Evolutionary conservation across 2,113 vertebrate species (phyloP), one percentile per base, ranked within the genome.

Genomic region (Cyprinodon variegatus): DNA sequence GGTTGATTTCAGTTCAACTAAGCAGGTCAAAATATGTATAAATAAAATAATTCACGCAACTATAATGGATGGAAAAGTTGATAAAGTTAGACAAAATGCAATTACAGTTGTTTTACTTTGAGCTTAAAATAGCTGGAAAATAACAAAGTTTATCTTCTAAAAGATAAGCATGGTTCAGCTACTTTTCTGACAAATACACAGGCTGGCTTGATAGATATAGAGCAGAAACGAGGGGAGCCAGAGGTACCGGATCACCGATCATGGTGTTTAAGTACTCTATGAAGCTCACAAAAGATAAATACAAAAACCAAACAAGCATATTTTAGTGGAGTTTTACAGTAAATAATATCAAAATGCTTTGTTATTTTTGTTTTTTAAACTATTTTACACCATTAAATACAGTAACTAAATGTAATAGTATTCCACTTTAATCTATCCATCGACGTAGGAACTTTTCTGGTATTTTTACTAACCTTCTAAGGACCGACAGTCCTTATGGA

Each of bases 1-100:
- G n/a, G 59, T 53, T 64, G 4, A 74, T 80, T 80, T 72, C 20
- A 48, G 36, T 79, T 43, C 61, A 39, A n/a, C 48, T 80, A 65
- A 72, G 69, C n/a, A 53, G 40, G 69, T 70, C 67, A 29, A 53
- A 43, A 72, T 38, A 48, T 36, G 36, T 11, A 46, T 76, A 76
- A 45, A 81, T 38, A 78, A 65, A 29, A 29, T 29, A 29, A 71
- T 76, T 64, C 59, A 74, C 39, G 74, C 20, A 78, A 82, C 79
- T 29, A 12, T 22, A 66, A 53, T 11, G 11, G 1, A 75, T 64
- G 13, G 48, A 39, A 78, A 83, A 20, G 12, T 11, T 70, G 46
- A 74, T 71, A 22, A 72, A 78, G 15, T 45, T 39, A 76, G 65
- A 8, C 37, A 53, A 61, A 73, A 29, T 9, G 4, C 1, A 62